Conservation (phyloP, 37 sponge, comb jelly and placozoan genomes). For the Ianthella basta region DNA sequence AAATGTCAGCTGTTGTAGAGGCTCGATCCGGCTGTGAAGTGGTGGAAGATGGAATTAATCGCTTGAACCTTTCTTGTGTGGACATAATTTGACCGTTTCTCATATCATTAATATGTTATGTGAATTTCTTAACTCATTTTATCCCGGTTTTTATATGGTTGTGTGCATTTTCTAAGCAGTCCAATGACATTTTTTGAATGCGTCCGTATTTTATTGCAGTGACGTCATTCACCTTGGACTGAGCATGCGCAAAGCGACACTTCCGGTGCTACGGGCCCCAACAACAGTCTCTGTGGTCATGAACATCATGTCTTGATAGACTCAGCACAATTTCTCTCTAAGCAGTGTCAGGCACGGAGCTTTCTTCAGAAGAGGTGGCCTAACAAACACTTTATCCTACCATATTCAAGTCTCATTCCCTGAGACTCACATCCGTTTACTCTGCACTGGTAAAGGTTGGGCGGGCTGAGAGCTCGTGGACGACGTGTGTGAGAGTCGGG, state of each 20-base stretch:
- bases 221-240: conserved; percentile 16
- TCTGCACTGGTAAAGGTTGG: not conserved
- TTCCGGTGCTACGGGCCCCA: conserved; percentile 14
- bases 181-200: too few species aligned
- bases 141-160: too few species aligned
- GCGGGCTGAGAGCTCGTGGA: not conserved
- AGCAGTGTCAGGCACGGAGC: not conserved
- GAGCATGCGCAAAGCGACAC: conserved; percentile 18
- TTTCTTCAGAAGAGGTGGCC: conserved; percentile 18
- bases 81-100: too few species aligned
- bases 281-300: not conserved
- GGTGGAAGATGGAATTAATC: too few species aligned
- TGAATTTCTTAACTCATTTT: too few species aligned
- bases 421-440: not conserved
- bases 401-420: not conserved
- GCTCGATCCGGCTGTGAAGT: too few species aligned
- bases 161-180: too few species aligned
- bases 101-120: too few species aligned
- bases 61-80: too few species aligned
- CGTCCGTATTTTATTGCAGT: not conserved
- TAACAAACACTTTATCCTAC: not conserved
- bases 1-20: not conserved
- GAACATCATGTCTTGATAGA: too few species aligned
- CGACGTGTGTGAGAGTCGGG: not conserved
- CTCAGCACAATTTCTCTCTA: conserved; percentile 16